Evolutionary conservation across 2,888 invertebrate genomes (phyloP).

Genomic region (Sylvicola fuscatus): DNA sequence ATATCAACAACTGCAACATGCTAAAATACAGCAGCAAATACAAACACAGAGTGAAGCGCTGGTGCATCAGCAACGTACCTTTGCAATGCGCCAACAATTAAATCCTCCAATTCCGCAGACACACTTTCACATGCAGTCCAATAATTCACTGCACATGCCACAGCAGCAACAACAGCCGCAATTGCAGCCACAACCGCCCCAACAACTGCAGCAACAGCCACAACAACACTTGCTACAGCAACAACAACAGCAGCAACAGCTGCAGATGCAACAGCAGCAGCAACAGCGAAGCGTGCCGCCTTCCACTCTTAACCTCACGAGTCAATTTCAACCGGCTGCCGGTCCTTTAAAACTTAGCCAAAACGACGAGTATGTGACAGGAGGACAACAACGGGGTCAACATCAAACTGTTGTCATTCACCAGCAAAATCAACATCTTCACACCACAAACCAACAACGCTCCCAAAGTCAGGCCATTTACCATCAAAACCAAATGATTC

Average conservation of each 20-base stretch:
- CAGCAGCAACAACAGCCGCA: slow-evolving; percentile 11
- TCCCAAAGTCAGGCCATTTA: slow-evolving; percentile 1
- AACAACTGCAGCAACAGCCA: slow-evolving; percentile 7
- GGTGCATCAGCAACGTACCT: slow-evolving; percentile 40
- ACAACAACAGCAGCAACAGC: slow-evolving; percentile 15
- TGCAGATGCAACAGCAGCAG: slow-evolving; percentile 9
- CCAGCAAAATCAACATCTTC: slow-evolving; percentile 12
- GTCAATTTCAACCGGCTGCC: slow-evolving; percentile 22
- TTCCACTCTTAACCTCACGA: slow-evolving; percentile 20
- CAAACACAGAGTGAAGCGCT: slow-evolving; percentile 41
- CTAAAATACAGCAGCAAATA: slow-evolving; percentile 39
- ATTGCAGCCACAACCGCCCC: slow-evolving; percentile 13
- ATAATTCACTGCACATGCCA: slow-evolving; percentile 15
- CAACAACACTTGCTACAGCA: slow-evolving; percentile 9
- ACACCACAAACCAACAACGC: slow-evolving; percentile 4
- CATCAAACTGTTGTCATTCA: neutral
- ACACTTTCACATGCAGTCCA: slow-evolving; percentile 20
- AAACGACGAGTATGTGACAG: slow-evolving; percentile 5
- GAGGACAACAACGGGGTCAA: slow-evolving; percentile 5
- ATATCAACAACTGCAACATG: slow-evolving; percentile 41
- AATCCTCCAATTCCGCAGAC: slow-evolving; percentile 33
- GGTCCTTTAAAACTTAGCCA: slow-evolving; percentile 19
- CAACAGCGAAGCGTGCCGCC: slow-evolving; percentile 15
- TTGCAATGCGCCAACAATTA: slow-evolving; percentile 37
- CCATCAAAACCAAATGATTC: slow-evolving; percentile 9